Evolutionary conservation across 1,140 invertebrate genomes (phyloP), one percentile per base, ranked within the genome.

Genomic region (Epicauta chinensis): DNA sequence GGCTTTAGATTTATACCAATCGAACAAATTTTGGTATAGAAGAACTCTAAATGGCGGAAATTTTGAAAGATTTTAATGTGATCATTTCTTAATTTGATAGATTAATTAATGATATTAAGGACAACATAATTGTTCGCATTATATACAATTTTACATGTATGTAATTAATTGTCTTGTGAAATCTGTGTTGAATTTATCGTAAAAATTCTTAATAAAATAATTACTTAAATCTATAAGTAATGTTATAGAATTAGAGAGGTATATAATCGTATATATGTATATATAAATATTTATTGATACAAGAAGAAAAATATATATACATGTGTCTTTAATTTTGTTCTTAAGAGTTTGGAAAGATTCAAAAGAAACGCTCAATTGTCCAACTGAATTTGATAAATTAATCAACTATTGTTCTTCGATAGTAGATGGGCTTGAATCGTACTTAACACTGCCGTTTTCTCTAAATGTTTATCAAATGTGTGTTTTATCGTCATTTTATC

Each of bases 361-460:
- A 23, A 23, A 23, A 23, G 7, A 7, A 62, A 57, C 45, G 60
- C 62, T 64, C 56, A 62, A 64, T 58, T 62, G 56, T 60, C 62
- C 58, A 62, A 58, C 34, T 56, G 53, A 55, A 23, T 50, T 47
- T 16, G 34, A 56, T 56, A 52, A 37, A 51, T n/a, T n/a, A n/a
- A 49, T 54, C 45, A 41, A 52, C 38, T 49, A 53, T 48, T 56
- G 49, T 60, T n/a, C 11, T 34, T 34, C 11, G 2, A 34, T 3
- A 61, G 51, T 55, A 61, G 55, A 56, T 58, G 61, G 59, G 63
- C 59, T 61, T 64, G 52, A 60, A 61, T 61, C 54, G 49, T 63
- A 61, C 53, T 63, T 53, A 65, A 63, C 63, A 65, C 63, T 65
- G 63, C 63, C 63, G 61, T 57, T 63, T 61, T 63, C 54, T 61